A percentile compares a stretch with the other conserved stretches of the same genome.
These are phyloP conservation scores for roundworm (Caenorhabditis elegans) DNA, from an alignment of 1,140 invertebrate species.

Conservation along the genomic window WBcel235 BX284602.5:13099501-13100000, in stretches of 20 bases:
- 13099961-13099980: constrained; percentile 8
- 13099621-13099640: no score
- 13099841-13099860: background rate
- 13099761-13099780: constrained; percentile 45
- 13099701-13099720: no score
- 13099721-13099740: constrained; percentile 32
- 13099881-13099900: background rate
- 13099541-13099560: no score
- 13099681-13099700: no score
- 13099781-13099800: constrained; percentile 34
- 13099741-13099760: constrained; percentile 38
- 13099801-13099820: background rate
- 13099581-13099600: no score
- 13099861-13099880: background rate
- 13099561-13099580: no score
- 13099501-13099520: no score
- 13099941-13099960: constrained; percentile 32
- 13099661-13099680: no score
- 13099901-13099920: background rate
- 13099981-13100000: constrained; percentile 40
- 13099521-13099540: no score
- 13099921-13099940: constrained; percentile 34
- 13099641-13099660: no score
- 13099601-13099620: no score
- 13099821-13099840: background rate